Percentiles rank a stretch among this genome's conserved stretches.
Conservation (phyloP, 2,797 vertebrate genomes). For the Manis javanica region DNA sequence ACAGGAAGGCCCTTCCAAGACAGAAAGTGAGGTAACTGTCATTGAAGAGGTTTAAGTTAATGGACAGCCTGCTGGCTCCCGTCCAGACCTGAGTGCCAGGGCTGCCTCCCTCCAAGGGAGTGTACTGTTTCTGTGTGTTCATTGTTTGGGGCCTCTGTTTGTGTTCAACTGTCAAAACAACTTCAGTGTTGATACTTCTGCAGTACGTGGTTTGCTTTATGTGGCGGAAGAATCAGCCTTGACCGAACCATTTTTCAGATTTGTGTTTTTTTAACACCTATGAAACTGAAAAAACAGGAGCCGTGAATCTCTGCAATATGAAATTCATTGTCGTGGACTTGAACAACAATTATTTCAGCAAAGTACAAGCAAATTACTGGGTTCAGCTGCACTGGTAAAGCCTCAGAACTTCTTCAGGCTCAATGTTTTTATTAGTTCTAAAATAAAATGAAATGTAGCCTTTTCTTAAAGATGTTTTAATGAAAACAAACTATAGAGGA, state of each 20-base stretch:
- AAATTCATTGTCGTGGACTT: slow-evolving; percentile 78
- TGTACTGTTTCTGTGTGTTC: background rate
- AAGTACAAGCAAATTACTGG: slow-evolving; percentile 79
- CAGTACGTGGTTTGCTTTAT: background rate
- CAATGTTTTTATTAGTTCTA: slow-evolving; percentile 67
- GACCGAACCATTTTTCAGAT: slow-evolving; percentile 81
- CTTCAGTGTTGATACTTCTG: background rate
- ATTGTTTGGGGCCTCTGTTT: slow-evolving; percentile 10
- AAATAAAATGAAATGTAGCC: slow-evolving; percentile 64
- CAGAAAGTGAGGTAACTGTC: background rate
- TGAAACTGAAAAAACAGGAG: slow-evolving; percentile 78
- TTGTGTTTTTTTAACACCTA: slow-evolving; percentile 64
- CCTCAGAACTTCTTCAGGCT: slow-evolving; percentile 54
- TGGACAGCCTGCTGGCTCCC: background rate
- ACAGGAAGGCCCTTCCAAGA: background rate
- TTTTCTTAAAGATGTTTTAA: slow-evolving; percentile 62
- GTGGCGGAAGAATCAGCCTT: slow-evolving; percentile 68
- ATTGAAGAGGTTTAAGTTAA: background rate
- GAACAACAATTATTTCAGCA: slow-evolving; percentile 83
- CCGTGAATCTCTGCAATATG: slow-evolving; percentile 79
- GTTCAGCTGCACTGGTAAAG: slow-evolving; percentile 57
- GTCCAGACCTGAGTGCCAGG: background rate
- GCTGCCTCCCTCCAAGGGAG: background rate
- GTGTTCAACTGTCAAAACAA: slow-evolving; percentile 31
- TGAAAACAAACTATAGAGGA: background rate